These are phyloP conservation scores for Deilephila elpenor DNA, from an alignment of 2,888 invertebrate genomes.

Conservation along the genomic window DNA sequence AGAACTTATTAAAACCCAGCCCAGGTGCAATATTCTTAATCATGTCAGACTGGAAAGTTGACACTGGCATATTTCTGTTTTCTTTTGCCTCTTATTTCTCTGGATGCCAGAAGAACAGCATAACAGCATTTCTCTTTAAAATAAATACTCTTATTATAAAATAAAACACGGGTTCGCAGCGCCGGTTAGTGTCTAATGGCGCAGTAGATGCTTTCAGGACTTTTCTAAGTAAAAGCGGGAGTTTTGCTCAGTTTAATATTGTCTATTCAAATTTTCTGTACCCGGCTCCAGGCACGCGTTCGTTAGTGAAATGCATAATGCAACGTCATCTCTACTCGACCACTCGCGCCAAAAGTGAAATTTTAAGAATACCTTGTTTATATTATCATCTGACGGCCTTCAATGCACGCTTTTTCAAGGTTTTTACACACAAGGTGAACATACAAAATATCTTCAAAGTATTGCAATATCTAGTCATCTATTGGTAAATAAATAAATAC, in stretches of 20 bases:
- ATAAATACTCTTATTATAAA: not conserved
- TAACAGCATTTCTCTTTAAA: no score
- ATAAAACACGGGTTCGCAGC: not conserved
- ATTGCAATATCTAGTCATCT: no score
- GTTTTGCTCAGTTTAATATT: slow-evolving; percentile 63
- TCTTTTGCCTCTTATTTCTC: no score
- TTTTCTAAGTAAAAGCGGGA: slow-evolving; percentile 53
- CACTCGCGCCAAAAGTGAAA: slow-evolving; percentile 61
- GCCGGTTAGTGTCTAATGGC: not conserved
- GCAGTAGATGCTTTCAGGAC: slow-evolving; percentile 45
- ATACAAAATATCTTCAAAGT: no score
- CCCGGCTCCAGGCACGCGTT: slow-evolving; percentile 68
- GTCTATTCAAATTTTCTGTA: slow-evolving; percentile 69
- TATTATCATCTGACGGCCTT: not conserved
- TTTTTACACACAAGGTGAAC: no score
- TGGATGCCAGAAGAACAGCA: no score
- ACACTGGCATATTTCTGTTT: no score
- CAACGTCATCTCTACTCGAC: slow-evolving; percentile 62
- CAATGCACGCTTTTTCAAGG: not conserved
- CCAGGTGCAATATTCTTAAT: no score
- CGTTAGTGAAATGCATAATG: slow-evolving; percentile 81
- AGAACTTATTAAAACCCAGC: no score
- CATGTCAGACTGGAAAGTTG: no score
- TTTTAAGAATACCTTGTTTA: slow-evolving; percentile 51
- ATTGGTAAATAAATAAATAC: no score